These are phyloP conservation scores for Rhinogobius similis DNA, from an alignment of 2,113 vertebrate species.

Conservation along the genomic window DNA sequence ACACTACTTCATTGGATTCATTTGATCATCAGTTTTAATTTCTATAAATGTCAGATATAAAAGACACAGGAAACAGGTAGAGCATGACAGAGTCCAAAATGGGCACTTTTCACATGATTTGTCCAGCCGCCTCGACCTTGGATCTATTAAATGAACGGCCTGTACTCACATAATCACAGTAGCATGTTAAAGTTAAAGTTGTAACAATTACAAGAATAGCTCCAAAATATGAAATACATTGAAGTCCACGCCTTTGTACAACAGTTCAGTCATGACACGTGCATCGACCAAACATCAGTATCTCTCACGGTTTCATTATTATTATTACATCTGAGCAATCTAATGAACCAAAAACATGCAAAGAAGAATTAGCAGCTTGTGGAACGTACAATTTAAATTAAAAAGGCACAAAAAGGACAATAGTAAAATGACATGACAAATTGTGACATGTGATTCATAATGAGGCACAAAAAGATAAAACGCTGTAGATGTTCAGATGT, in stretches of 20 bases:
- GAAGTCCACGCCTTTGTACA: not conserved
- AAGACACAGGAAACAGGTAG: not conserved
- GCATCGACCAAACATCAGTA: no score
- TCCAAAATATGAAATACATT: not conserved
- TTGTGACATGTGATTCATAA: no score
- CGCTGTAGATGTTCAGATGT: not conserved
- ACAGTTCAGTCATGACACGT: not conserved
- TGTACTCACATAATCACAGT: not conserved
- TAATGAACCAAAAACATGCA: not conserved
- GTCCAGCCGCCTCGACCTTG: not conserved
- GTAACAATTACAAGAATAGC: not conserved
- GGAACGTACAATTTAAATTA: no score
- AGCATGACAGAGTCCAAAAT: not conserved
- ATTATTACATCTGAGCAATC: no score
- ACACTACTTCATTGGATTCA: not conserved
- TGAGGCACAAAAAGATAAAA: not conserved
- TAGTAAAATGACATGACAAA: no score
- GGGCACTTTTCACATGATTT: constrained; percentile 3
- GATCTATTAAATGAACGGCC: no score
- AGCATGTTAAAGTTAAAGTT: not conserved
- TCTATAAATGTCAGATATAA: not conserved
- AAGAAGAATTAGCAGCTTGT: no score
- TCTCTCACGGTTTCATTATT: no score
- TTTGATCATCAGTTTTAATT: not conserved
- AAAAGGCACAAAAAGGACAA: not conserved